Percentiles rank a stretch among this genome's conserved stretches.
These are phyloP conservation scores for Cryptotermes secundus DNA, from an alignment of 1,140 invertebrate genomes.

Conservation along the genomic window DNA sequence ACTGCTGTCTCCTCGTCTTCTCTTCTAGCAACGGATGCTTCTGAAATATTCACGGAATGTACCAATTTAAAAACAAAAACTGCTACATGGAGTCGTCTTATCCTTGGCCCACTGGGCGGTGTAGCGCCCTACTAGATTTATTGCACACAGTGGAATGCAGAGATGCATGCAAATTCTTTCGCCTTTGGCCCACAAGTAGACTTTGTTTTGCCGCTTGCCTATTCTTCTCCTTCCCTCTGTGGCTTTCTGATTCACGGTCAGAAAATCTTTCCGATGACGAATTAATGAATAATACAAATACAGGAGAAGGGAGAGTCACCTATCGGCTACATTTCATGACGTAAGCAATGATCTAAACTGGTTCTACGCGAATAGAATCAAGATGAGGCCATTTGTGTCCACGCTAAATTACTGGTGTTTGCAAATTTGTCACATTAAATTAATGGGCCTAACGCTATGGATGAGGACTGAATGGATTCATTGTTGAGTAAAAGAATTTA, in stretches of 20 bases:
- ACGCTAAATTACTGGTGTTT: not conserved
- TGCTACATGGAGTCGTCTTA: not conserved
- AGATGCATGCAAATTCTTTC: not conserved
- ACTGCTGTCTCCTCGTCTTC: not conserved
- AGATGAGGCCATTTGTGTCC: not conserved
- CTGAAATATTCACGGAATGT: not conserved
- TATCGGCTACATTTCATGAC: not conserved
- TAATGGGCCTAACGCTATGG: not conserved
- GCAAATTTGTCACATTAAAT: not conserved
- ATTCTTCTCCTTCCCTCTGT: not conserved
- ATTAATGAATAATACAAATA: slow-evolving; percentile 3
- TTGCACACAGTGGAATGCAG: not conserved
- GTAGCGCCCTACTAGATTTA: not conserved
- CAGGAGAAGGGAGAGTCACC: not conserved
- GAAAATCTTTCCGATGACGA: not conserved
- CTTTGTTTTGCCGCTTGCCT: not conserved
- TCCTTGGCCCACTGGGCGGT: too few relatives aligned
- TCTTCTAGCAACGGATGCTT: not conserved
- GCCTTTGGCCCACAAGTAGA: not conserved
- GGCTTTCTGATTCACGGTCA: not conserved
- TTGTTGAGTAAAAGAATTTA: not conserved
- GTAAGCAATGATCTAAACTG: not conserved
- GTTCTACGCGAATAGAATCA: not conserved
- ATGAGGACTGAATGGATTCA: not conserved
- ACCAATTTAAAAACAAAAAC: not conserved